phyloP scores from a whole-genome alignment of 2,113 vertebrate genomes.

The Ctenodactylus gundi region DNA sequence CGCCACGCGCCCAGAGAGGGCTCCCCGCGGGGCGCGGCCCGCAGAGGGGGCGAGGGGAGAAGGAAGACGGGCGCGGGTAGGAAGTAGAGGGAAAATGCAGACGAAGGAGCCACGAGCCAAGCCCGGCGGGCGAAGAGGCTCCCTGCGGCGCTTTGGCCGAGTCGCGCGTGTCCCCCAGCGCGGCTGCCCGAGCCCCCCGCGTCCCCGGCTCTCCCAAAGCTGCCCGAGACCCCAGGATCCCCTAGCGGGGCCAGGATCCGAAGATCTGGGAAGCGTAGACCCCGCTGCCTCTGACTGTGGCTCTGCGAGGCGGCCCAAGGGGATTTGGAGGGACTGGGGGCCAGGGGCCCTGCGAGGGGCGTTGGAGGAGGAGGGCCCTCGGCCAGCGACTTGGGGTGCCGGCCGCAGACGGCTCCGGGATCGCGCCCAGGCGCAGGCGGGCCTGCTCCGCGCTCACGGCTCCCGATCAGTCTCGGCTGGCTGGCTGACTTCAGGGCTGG shows the following conservation, averaged over 20 bases:
- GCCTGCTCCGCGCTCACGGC: neutral
- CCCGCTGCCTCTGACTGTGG: neutral
- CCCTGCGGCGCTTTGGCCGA: too few species aligned
- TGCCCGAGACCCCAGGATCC: neutral
- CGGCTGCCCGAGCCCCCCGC: neutral
- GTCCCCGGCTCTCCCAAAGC: neutral
- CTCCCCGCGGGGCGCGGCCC: too few species aligned
- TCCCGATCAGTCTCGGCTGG: neutral
- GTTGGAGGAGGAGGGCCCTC: neutral
- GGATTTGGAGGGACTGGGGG: neutral
- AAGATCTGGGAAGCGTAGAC: neutral
- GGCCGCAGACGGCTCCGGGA: neutral
- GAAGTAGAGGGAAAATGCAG: too few species aligned
- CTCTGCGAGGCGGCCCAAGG: neutral
- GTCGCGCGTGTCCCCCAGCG: too few species aligned
- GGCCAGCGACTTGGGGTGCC: too few species aligned
- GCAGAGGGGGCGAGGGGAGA: fast-evolving
- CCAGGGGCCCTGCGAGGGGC: neutral
- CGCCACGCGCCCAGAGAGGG: neutral
- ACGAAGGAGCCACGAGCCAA: too few species aligned
- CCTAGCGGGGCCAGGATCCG: neutral
- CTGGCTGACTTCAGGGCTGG: neutral
- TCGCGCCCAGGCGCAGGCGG: neutral
- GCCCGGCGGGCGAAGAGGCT: too few species aligned
- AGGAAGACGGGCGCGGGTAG: too few species aligned